Percentiles rank a stretch among this genome's conserved stretches.
Evolutionary conservation across 2,113 vertebrate species (phyloP).

Genomic region (Cnemophilus loriae): DNA sequence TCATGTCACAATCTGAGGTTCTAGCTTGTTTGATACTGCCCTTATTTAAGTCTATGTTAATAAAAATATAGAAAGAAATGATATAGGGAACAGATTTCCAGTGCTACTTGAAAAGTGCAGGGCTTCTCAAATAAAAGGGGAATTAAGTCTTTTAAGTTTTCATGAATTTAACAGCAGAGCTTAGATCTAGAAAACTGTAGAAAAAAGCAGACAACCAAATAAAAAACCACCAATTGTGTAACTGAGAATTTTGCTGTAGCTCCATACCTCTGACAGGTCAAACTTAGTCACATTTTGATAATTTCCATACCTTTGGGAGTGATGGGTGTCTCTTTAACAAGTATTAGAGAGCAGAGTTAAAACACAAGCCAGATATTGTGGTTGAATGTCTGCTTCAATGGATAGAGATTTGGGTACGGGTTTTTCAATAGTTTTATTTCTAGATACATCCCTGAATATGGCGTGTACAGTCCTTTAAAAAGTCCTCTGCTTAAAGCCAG

Average conservation of each 20-base stretch:
- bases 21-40: not conserved
- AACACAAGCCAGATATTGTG: rapidly evolving
- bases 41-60: not conserved
- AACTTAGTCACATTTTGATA: not conserved
- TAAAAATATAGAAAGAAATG: constrained; percentile 13
- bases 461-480: not conserved
- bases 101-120: not conserved
- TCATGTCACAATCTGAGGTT: not conserved
- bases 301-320: not conserved
- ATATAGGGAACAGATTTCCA: not conserved
- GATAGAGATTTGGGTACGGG: not conserved
- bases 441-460: not conserved
- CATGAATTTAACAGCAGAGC: not conserved
- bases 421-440: not conserved
- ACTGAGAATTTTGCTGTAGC: not conserved
- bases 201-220: not conserved
- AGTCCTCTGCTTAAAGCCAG: not conserved
- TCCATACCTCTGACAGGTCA: not conserved
- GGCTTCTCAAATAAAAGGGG: not conserved
- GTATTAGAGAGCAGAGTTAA: not conserved
- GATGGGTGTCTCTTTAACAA: not conserved
- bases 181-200: not conserved
- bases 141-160: not conserved
- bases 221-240: not conserved
- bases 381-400: not conserved